These are phyloP conservation scores for Notospermus geniculatus DNA, from an alignment of 1,140 invertebrate species.

Conservation along the genomic window DNA sequence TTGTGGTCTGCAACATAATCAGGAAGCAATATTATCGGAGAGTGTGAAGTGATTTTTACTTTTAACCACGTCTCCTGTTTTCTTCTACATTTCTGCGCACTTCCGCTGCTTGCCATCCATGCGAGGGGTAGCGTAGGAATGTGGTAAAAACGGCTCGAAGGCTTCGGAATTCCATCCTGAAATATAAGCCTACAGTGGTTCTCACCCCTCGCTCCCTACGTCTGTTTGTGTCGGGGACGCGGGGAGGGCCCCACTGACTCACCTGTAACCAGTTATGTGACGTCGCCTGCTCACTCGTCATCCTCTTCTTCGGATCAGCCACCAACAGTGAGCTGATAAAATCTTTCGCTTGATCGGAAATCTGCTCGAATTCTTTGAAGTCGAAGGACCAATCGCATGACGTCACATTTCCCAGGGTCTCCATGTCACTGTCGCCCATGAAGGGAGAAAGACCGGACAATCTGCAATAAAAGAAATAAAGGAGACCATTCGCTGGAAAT, in stretches of 20 bases:
- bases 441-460: constrained; percentile 96
- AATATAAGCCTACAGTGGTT: no score
- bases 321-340: constrained; percentile 81
- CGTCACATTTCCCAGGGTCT: constrained; percentile 75
- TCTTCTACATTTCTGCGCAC: no score
- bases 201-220: no score
- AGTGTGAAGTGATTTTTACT: not conserved
- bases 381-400: constrained; percentile 84
- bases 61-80: not conserved
- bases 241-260: constrained; percentile 24
- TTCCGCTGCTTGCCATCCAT: not conserved
- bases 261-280: constrained; percentile 56
- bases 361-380: constrained; percentile 83
- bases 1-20: constrained; percentile 37
- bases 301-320: constrained; percentile 69
- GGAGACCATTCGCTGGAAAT: not conserved
- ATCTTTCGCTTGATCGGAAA: constrained; percentile 83
- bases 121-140: not conserved
- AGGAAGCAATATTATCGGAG: constrained; percentile 53
- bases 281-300: constrained; percentile 51
- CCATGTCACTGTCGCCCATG: constrained; percentile 94
- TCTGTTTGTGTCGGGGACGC: no score
- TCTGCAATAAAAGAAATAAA: constrained; percentile 58
- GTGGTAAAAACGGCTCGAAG: no score
- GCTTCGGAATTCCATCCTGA: no score